Evolutionary conservation across 2,797 vertebrate species (phyloP).

Genomic region (Gymnodraco acuticeps): DNA sequence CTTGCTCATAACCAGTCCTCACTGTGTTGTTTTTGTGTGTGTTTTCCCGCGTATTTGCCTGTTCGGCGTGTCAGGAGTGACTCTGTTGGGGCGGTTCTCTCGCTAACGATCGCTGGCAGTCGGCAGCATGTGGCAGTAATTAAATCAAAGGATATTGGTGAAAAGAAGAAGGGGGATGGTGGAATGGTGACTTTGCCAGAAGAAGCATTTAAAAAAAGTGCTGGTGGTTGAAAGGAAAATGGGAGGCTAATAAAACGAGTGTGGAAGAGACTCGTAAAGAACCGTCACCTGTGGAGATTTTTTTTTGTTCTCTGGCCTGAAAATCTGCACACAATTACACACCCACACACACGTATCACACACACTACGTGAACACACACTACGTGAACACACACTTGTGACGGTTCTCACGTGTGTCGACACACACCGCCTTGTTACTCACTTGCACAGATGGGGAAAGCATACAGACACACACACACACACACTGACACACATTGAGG

Average conservation of each 20-base stretch:
- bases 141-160: conserved; percentile 84
- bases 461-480: conserved; percentile 17
- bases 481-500: neutral
- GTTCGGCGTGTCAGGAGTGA: conserved; percentile 38
- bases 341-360: conserved; percentile 12
- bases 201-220: conserved; percentile 26
- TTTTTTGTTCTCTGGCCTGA: conserved; percentile 64
- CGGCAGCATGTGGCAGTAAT: conserved; percentile 89
- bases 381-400: neutral
- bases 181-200: conserved; percentile 50
- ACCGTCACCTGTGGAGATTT: conserved; percentile 72
- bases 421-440: conserved; percentile 29
- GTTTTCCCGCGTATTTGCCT: conserved; percentile 17
- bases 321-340: conserved; percentile 37
- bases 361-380: neutral
- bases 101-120: conserved; percentile 87
- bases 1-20: conserved; percentile 4
- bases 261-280: conserved; percentile 73
- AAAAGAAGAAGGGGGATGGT: conserved; percentile 8
- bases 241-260: conserved; percentile 70
- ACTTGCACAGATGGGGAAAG: conserved; percentile 47
- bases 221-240: conserved; percentile 70
- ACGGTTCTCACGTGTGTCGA: conserved; percentile 24
- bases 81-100: conserved; percentile 43
- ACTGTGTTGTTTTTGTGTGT: conserved; percentile 22